These are phyloP conservation scores for Mycogona germanica DNA, from an alignment of 2,888 invertebrate genomes.

Conservation along the genomic window DNA sequence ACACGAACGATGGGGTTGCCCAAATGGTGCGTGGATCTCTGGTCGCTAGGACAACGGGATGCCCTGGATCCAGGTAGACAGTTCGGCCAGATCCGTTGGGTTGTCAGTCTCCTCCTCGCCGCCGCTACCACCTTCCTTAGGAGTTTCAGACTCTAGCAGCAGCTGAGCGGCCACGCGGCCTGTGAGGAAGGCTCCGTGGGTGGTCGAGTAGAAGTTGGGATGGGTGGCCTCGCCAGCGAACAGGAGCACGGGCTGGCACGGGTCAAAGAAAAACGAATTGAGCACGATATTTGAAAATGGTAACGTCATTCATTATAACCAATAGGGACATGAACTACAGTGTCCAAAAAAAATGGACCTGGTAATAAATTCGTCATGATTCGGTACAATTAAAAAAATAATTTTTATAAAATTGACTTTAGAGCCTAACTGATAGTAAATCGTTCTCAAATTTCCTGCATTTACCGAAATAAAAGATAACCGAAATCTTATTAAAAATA, in stretches of 20 bases:
- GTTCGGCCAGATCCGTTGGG: too few relatives aligned
- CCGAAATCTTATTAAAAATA: conserved; percentile 1
- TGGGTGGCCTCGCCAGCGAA: conserved; percentile 96
- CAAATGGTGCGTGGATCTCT: background rate
- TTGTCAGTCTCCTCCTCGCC: too few relatives aligned
- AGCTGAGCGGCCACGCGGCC: conserved; percentile 70
- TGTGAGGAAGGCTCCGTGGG: conserved; percentile 83
- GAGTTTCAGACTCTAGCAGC: conserved; percentile 31
- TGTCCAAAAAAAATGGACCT: too few relatives aligned
- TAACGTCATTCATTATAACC: too few relatives aligned
- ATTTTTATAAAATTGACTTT: too few relatives aligned
- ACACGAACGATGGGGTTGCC: background rate
- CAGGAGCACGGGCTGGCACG: conserved; percentile 56
- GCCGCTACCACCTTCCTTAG: conserved; percentile 33
- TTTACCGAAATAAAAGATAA: too few relatives aligned
- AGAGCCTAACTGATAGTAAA: too few relatives aligned
- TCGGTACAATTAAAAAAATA: background rate
- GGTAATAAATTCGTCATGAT: background rate
- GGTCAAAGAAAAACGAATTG: background rate
- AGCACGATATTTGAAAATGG: conserved; percentile 2
- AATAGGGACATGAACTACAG: too few relatives aligned
- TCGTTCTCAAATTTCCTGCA: too few relatives aligned
- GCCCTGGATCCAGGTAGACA: conserved; percentile 79
- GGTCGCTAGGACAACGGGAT: conserved; percentile 64
- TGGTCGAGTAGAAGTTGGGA: conserved; percentile 86